These are phyloP conservation scores for Thunnus maccoyii DNA, from an alignment of 2,113 vertebrate species.

Conservation along the genomic window DNA sequence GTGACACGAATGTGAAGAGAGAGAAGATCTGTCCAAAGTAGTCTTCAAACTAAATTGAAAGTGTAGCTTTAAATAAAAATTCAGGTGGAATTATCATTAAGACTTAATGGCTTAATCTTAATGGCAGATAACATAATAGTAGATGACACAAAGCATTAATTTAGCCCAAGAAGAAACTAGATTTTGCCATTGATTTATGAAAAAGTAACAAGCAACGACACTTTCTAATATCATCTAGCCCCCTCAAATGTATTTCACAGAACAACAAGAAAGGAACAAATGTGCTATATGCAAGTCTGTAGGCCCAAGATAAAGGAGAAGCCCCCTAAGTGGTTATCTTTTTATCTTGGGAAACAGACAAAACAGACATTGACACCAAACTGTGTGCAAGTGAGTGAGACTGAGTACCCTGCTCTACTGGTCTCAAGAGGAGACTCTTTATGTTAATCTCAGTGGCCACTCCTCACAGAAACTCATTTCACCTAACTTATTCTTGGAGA, in stretches of 20 bases:
- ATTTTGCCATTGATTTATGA: neutral
- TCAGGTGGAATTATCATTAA: neutral
- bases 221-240: neutral
- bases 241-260: neutral
- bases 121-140: neutral
- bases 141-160: neutral
- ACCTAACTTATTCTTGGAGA: neutral
- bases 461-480: constrained; percentile 41
- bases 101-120: no score
- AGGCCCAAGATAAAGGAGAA: constrained; percentile 13
- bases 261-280: neutral
- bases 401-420: neutral
- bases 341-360: constrained; percentile 28
- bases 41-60: neutral
- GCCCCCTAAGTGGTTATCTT: neutral
- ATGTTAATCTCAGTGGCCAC: constrained; percentile 44
- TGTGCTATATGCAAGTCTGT: neutral
- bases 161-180: neutral
- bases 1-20: neutral
- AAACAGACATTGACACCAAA: neutral
- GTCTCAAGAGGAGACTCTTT: constrained; percentile 36
- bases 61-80: neutral
- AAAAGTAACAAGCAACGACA: neutral
- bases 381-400: neutral
- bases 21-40: neutral